phyloP scores from a whole-genome alignment of 92 coral and sea anemone genomes.

The Heteractis magnifica region DNA sequence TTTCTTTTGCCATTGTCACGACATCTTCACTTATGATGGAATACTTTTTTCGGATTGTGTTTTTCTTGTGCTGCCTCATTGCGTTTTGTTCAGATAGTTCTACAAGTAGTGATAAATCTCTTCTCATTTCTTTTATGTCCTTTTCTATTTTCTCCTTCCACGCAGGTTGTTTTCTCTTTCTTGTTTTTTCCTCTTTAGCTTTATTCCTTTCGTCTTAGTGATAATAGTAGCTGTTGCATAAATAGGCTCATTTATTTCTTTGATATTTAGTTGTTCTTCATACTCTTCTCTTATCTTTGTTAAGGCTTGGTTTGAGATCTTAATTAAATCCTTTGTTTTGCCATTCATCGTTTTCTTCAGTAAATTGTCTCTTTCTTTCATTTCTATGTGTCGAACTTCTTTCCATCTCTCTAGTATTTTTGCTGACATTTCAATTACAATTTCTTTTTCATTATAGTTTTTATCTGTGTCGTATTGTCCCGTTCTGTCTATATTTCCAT shows the following conservation, averaged over 20 bases:
- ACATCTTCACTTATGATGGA: background rate
- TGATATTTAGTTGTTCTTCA: background rate
- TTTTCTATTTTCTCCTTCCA: background rate
- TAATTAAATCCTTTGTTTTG: background rate
- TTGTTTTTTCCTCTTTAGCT: background rate
- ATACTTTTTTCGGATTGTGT: background rate
- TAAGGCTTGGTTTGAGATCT: background rate
- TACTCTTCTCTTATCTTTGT: background rate
- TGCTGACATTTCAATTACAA: background rate
- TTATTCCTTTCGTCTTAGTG: background rate
- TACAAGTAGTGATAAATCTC: background rate
- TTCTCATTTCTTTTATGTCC: background rate
- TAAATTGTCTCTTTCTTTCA: background rate
- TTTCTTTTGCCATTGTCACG: too few relatives aligned
- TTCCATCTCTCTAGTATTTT: background rate
- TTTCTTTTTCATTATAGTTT: too few relatives aligned
- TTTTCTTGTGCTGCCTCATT: background rate
- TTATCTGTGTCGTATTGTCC: too few relatives aligned
- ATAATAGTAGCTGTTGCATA: background rate
- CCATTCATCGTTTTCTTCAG: background rate
- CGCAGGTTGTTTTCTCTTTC: background rate
- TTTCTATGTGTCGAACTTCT: background rate
- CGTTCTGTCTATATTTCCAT: too few relatives aligned
- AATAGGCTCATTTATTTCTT: background rate
- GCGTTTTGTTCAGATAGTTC: background rate